These are phyloP conservation scores for Myathropa florea DNA, from an alignment of 2,888 invertebrate species.

Conservation along the genomic window DNA sequence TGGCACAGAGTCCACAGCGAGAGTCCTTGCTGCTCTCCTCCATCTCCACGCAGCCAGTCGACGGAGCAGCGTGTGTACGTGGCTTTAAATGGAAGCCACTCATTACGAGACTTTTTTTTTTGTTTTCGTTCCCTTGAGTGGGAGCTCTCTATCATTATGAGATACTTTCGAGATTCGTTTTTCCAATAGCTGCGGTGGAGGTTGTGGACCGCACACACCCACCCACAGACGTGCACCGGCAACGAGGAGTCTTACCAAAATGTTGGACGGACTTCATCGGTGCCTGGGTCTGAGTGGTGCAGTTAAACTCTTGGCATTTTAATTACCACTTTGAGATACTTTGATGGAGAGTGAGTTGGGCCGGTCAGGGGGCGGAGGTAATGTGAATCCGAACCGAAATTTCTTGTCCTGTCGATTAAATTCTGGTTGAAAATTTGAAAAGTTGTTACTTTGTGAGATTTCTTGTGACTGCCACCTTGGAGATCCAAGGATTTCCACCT, in stretches of 20 bases:
- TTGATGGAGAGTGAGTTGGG: background rate
- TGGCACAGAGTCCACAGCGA: background rate
- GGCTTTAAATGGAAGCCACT: constrained; percentile 42
- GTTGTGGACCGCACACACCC: background rate
- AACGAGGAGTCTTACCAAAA: background rate
- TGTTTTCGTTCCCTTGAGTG: background rate
- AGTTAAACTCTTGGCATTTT: constrained; percentile 41
- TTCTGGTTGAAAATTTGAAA: too few relatives aligned
- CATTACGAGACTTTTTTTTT: constrained; percentile 16
- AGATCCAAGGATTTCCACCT: too few relatives aligned
- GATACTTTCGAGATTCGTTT: background rate
- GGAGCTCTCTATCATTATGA: background rate
- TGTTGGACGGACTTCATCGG: background rate
- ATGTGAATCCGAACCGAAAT: background rate
- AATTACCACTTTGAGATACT: constrained; percentile 38
- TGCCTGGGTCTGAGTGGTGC: background rate
- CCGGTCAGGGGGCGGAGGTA: too few relatives aligned
- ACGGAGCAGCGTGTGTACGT: background rate
- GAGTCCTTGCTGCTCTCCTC: background rate
- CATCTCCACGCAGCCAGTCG: too few relatives aligned
- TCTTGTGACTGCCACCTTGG: too few relatives aligned
- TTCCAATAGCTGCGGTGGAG: background rate
- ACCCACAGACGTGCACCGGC: background rate
- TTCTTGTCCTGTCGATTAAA: too few relatives aligned
- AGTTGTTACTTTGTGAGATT: too few relatives aligned